Evolutionary conservation across 2,888 invertebrate species (phyloP), one percentile per base, ranked within the genome.

Genomic region (Tridacna gigas): DNA sequence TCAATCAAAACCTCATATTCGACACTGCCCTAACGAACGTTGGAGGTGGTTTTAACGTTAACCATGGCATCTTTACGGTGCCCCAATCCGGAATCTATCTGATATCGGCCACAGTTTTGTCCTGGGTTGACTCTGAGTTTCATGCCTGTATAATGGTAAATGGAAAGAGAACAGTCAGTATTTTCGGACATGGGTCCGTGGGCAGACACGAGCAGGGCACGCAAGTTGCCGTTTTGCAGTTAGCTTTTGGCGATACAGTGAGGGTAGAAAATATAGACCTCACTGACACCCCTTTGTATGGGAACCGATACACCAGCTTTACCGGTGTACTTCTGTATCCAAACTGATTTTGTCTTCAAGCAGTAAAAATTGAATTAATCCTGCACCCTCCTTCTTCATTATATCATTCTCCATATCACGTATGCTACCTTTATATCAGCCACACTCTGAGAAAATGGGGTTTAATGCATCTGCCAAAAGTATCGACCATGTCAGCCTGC

Each of bases 201-300:
- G 77, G 77, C 3, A 51, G 69, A 5, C 61, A 71, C 37, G 77
- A 69, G 69, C 77, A 78, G 56, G 77, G 77, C 18, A 60, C 48
- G 7, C 66, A 65, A 26, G 47, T 66, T 12, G 51, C 66, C 0
- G 48, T 48, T 18, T 20, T 67, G 15, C 69, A 78, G 22, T 37
- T 78, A 12, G 28, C 60, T 12, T 15, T 37, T 18, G 77, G 77
- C 1, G 71, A 78, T 22, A 26, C 37, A 2, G 77, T 78, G 7
- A 22, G 37, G 28, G 77, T 78, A 12, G 25, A 77, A 28, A 66
- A 67, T 28, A 56, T 66, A 25, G 51, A 51, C 48, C 51, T 25
- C 0, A 28, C 69, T 22, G 60, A 69, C 20, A 37, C n/a, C 22
- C 9, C 69, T 18, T 60, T 78, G 11, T 78, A 22, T 26, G 77